A percentile compares a stretch with the other conserved stretches of the same genome.
phyloP scores from a whole-genome alignment of 2,888 invertebrate species.

The Sepiola atlantica region DNA sequence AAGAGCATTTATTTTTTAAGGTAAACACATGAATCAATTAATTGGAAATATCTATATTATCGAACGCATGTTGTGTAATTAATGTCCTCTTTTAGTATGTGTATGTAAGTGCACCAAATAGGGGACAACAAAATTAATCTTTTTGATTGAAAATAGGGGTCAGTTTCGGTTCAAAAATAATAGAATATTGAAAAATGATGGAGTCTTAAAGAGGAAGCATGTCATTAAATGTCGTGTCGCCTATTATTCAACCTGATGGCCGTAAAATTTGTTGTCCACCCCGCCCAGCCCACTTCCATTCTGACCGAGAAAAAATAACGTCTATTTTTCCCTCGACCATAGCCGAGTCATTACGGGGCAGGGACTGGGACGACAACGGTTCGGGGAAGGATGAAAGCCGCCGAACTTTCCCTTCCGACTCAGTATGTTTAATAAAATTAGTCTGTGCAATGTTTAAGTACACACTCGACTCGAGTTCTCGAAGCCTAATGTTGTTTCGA shows the following conservation, averaged over 20 bases:
- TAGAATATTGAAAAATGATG: not conserved
- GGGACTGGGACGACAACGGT: not conserved
- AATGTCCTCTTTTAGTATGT: too few species aligned
- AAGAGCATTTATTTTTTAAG: too few species aligned
- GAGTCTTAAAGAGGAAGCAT: not conserved
- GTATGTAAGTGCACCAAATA: too few species aligned
- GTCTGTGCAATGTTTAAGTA: not conserved
- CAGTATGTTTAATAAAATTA: conserved; percentile 5
- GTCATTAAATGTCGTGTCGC: conserved; percentile 2
- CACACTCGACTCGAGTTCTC: not conserved
- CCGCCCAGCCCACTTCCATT: not conserved
- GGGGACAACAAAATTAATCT: too few species aligned
- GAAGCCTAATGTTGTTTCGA: not conserved
- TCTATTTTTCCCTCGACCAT: not conserved
- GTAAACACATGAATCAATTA: too few species aligned
- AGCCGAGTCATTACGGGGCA: not conserved
- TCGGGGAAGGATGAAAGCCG: not conserved
- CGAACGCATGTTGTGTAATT: too few species aligned
- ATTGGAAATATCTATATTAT: too few species aligned
- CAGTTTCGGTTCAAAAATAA: not conserved
- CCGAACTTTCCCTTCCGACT: not conserved
- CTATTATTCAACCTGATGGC: not conserved
- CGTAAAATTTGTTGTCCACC: not conserved
- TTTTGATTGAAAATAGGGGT: not conserved
- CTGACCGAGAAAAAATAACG: not conserved